Base-by-base conservation (phyloP, 2,797 vertebrate species). In the Acanthurus leucopareius region DNA sequence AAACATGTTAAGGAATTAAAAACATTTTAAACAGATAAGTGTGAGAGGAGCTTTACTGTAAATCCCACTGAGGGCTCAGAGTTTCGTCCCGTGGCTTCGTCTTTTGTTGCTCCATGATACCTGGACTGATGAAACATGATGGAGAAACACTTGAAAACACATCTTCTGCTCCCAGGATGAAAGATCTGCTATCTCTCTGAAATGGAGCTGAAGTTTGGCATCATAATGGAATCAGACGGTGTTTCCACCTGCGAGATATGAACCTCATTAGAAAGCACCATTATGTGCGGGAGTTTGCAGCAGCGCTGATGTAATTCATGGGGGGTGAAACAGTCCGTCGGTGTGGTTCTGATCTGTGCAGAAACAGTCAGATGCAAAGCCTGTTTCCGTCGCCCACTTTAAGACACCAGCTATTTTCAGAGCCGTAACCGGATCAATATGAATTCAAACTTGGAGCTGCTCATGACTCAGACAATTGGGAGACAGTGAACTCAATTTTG, bases 1-100 rank as follows among this genome's bases (percentile, higher is more conserved):
- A 17, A 73, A 57, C 25, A 90, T 32, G 28, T 32, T 32, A 86
- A 17, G 76, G 51, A 25, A 91, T 85, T 86, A 86, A 90, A 91
- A 68, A 1, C 8, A 8, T 40, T 72, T 61, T 57, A 83, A 40
- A 9, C 28, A 32, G 15, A 56, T 8, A 60, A 35, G 19, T 69
- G 19, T 16, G 9, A 15, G 17, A 28, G 4, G 45, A 80, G 4
- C 40, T 40, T 40, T 1, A 10, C 40, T 40, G 40, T 8, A 40
- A 40, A 10, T 8, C 7, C 7, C 7, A 40, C 40, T 10, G 40
- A 10, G 10, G 40, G 10, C 10, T 8, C 40, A 40, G 40, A 11
- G 63, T 10, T 19, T 70, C 28, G 28, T 28, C 2, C 28, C 28
- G 4, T 28, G 28, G 28, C 28, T 28, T 4, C 28, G 28, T 28